Conservation (phyloP, 2,888 invertebrate species). For the Acrobasis repandana region DNA sequence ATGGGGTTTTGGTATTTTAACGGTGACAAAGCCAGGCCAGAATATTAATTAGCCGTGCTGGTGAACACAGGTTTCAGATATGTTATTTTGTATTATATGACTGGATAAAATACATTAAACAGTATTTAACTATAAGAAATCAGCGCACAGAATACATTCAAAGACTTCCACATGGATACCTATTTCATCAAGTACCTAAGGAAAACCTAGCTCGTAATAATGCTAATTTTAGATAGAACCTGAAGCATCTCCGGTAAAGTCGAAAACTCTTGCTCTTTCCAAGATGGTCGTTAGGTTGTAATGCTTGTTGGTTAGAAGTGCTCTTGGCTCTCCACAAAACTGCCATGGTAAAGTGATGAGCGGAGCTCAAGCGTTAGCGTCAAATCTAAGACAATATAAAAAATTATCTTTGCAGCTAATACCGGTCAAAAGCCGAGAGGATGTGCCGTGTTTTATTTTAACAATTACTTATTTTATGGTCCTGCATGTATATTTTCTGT, state of each 20-base stretch:
- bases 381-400: background rate
- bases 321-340: constrained; percentile 50
- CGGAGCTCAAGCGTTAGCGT: background rate
- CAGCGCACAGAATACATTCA: background rate
- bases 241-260: constrained; percentile 49
- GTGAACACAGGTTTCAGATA: no score
- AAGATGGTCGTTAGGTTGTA: constrained; percentile 67
- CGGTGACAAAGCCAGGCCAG: no score
- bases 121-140: background rate
- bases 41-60: no score
- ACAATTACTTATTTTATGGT: no score
- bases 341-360: background rate
- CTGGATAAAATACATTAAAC: background rate
- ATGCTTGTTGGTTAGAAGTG: constrained; percentile 43
- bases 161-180: background rate
- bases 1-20: no score
- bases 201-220: constrained; percentile 54
- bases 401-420: no score
- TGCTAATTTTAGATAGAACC: constrained; percentile 65
- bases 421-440: no score
- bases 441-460: no score
- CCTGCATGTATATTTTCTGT: no score
- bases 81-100: background rate
- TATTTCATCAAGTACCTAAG: constrained; percentile 19
- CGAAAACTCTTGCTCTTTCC: constrained; percentile 65